Base-by-base conservation (phyloP, 2,113 vertebrate species). In the Colistium nudipinnis region DNA sequence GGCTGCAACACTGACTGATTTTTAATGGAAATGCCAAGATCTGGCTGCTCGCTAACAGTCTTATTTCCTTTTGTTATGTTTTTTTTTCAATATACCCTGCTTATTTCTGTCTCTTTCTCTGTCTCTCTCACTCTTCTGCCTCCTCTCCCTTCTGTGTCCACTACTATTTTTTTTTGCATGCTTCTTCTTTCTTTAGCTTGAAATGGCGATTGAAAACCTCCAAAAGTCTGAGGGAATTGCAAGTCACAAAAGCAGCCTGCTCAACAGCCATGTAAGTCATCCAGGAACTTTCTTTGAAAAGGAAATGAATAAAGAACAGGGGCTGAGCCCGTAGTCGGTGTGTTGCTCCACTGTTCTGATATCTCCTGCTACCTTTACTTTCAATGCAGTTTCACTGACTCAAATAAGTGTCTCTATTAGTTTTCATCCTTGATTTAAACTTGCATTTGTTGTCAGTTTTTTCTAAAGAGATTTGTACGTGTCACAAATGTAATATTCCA, bases 151-250 rank as follows among this genome's bases (percentile, higher is more conserved):
- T 74, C 88, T 92, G 75, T 93, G 90, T 93, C 91, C 90, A 92
- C 90, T 90, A 88, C 90, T 85, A 11, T 62, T 90, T 56, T 88
- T 67, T 90, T 80, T 86, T 81, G 89, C 92, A 93, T 94, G 91
- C 92, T 80, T 90, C 87, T 87, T 81, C 85, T 87, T 89, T 92
- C 93, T 94, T 89, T 96, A 98, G 97, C 96, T 99, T 97, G 96
- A 98, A 97, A 96, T 98, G 96, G 97, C 96, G 95, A 98, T 98
- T 95, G 96, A 98, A 95, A 98, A 98, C 92, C 97, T 99, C 90
- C 98, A 98, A 95, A 98, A 98, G 96, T 97, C 93, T 92, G 96
- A 98, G 94, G 98, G 97, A 93, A 95, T 98, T 92, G 94, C 96
- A 80, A 95, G 97, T 93, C 97, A 98, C 96, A 99, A 98, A 96